phyloP scores from a whole-genome alignment of 2,888 invertebrate genomes.

The Eueremaeus valkanovi region DNA sequence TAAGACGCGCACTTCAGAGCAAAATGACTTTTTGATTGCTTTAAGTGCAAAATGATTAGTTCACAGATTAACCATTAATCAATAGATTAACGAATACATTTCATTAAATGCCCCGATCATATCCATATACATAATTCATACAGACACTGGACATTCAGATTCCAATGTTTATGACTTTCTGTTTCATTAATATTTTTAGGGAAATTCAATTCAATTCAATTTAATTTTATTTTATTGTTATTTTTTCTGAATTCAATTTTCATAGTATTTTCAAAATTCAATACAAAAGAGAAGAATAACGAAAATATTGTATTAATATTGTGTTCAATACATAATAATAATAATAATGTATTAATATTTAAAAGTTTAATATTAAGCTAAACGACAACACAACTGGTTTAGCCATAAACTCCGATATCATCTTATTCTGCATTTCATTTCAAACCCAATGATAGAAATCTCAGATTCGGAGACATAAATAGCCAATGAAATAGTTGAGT shows the following conservation, averaged over 20 bases:
- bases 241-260: background rate
- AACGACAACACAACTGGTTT: background rate
- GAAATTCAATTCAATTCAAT: no score
- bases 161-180: no score
- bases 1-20: conserved; percentile 7
- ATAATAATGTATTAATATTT: no score
- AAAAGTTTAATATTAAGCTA: background rate
- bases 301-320: background rate
- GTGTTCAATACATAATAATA: no score
- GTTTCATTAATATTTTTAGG: no score
- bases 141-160: no score
- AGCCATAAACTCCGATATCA: background rate
- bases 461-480: conserved; percentile 23
- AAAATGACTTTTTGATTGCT: conserved; percentile 27
- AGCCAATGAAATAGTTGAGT: conserved; percentile 33
- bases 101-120: background rate
- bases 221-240: background rate
- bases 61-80: conserved; percentile 14
- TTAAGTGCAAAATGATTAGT: conserved; percentile 8
- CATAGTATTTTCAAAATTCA: background rate
- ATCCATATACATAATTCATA: no score
- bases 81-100: conserved; percentile 19
- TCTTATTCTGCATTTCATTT: background rate
- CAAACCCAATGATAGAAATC: conserved; percentile 10
- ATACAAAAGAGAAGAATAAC: background rate